phyloP scores from a whole-genome alignment of 2,888 invertebrate species.

The Strigamia maritima region DNA sequence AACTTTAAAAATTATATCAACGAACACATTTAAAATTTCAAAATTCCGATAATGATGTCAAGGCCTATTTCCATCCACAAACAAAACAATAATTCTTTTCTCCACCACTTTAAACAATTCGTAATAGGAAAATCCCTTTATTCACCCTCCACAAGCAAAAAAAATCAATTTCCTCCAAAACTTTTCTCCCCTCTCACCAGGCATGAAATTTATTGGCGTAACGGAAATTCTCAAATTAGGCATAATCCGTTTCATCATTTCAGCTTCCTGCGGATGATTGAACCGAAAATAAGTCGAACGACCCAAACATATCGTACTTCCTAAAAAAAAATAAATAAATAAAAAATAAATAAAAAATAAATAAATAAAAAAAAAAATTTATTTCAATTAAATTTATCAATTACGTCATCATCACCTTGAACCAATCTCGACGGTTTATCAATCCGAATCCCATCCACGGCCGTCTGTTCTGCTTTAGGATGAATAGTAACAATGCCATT shows the following conservation, averaged over 20 bases:
- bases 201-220: conserved; percentile 69
- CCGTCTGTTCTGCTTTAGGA: conserved; percentile 66
- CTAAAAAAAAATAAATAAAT: conserved; percentile 55
- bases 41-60: too few species aligned
- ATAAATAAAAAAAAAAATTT: too few species aligned
- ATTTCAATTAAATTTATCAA: neutral
- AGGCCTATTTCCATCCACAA: too few species aligned
- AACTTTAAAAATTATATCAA: too few species aligned
- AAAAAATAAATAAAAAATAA: neutral
- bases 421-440: conserved; percentile 70
- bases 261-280: conserved; percentile 87
- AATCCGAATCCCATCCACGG: conserved; percentile 71
- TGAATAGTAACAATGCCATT: conserved; percentile 80
- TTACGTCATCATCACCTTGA: conserved; percentile 70
- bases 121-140: too few species aligned
- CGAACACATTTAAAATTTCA: too few species aligned
- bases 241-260: conserved; percentile 77
- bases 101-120: too few species aligned
- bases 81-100: neutral
- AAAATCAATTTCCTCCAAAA: neutral
- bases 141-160: neutral
- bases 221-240: conserved; percentile 73
- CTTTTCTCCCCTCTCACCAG: conserved; percentile 46
- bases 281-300: conserved; percentile 87
- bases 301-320: conserved; percentile 86